A percentile compares a stretch with the other conserved stretches of the same genome.
Conservation (phyloP, 2,113 vertebrate species). For the Prunella himalayana region DNA sequence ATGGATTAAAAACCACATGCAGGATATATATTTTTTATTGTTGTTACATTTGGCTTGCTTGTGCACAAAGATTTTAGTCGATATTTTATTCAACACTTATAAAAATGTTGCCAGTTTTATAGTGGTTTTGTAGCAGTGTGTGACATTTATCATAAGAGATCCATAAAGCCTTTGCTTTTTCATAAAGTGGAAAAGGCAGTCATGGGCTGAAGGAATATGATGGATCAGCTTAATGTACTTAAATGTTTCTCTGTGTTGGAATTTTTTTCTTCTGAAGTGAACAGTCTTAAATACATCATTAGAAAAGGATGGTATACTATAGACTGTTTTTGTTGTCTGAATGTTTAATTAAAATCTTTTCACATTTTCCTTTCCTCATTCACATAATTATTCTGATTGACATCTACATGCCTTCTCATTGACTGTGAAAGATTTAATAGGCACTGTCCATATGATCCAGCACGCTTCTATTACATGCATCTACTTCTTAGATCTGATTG, state of each 20-base stretch:
- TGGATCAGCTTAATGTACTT: neutral
- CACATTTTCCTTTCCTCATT: neutral
- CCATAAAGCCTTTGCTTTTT: neutral
- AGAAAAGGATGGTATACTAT: neutral
- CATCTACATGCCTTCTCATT: neutral
- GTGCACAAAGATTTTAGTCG: neutral
- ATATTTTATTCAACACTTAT: neutral
- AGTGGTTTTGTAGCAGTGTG: neutral
- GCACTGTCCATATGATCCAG: neutral
- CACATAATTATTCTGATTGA: neutral
- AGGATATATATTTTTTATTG: neutral
- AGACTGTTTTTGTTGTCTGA: neutral
- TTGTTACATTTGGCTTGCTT: neutral
- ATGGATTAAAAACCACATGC: neutral
- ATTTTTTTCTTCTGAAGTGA: neutral
- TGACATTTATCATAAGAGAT: neutral
- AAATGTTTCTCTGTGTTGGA: neutral
- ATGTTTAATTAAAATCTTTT: neutral
- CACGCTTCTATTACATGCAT: neutral
- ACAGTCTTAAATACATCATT: neutral
- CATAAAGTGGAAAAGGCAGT: neutral
- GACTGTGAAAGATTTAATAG: neutral
- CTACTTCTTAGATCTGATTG: neutral
- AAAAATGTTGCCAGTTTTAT: neutral
- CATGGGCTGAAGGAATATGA: neutral